Conservation (phyloP, 2,888 invertebrate species). For the Caenorhabditis becei region DNA sequence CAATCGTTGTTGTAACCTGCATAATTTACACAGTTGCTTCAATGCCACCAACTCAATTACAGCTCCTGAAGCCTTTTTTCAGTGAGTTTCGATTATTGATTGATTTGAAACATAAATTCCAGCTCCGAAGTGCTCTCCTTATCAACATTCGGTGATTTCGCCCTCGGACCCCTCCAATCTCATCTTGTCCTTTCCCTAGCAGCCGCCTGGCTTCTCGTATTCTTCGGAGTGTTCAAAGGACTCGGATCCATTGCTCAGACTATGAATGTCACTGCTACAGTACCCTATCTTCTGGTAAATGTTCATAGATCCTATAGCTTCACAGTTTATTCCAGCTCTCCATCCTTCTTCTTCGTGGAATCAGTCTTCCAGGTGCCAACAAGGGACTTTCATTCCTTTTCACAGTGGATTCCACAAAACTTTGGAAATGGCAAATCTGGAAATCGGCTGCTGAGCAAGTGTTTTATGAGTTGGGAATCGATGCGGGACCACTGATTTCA, state of each 20-base stretch:
- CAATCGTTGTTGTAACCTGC: conserved; percentile 76
- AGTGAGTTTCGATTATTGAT: conserved; percentile 72
- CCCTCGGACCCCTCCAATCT: conserved; percentile 86
- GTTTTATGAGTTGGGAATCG: conserved; percentile 83
- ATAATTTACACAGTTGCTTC: conserved; percentile 68
- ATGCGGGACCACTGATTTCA: conserved; percentile 79
- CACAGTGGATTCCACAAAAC: conserved; percentile 59
- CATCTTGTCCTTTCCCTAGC: conserved; percentile 92
- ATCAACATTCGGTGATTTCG: conserved; percentile 62
- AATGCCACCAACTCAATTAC: conserved; percentile 71
- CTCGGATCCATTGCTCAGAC: conserved; percentile 80
- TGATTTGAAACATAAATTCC: conserved; percentile 15
- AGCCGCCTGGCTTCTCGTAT: conserved; percentile 94
- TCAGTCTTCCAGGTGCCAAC: conserved; percentile 77
- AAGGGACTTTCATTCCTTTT: conserved; percentile 77
- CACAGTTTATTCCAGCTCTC: conserved; percentile 67
- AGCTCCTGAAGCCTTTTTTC: conserved; percentile 79
- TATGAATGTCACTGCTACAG: conserved; percentile 77
- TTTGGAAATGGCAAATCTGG: conserved; percentile 82
- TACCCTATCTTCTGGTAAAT: conserved; percentile 77
- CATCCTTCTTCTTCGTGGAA: conserved; percentile 78
- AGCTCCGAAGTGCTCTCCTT: conserved; percentile 85
- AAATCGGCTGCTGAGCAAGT: conserved; percentile 83
- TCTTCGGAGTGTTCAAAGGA: conserved; percentile 95
- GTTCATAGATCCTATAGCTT: neutral